Conservation (phyloP, 2,113 vertebrate species). For the Lonchura striata region DNA sequence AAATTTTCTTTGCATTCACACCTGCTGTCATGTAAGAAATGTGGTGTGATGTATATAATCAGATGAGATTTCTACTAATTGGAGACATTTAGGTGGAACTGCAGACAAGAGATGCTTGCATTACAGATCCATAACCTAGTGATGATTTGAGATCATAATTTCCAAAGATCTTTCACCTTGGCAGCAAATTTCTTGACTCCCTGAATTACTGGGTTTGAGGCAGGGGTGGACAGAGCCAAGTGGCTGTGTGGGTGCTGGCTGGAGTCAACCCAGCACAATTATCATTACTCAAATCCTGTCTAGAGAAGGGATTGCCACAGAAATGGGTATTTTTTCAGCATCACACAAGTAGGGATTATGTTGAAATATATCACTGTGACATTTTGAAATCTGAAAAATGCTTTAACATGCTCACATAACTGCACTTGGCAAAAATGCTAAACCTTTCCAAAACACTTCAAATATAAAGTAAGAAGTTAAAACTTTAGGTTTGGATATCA, state of each 20-base stretch:
- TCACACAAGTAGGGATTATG: not conserved
- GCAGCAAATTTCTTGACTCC: not conserved
- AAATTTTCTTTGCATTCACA: not conserved
- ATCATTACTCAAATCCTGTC: not conserved
- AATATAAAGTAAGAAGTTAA: not conserved
- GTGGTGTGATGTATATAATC: not conserved
- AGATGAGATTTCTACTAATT: not conserved
- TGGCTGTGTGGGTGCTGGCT: not conserved
- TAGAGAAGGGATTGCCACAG: not conserved
- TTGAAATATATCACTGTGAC: not conserved
- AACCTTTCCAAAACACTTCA: not conserved
- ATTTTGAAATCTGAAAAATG: not conserved
- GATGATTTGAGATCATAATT: not conserved
- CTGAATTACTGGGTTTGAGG: not conserved
- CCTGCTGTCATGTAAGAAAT: not conserved
- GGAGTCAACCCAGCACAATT: not conserved
- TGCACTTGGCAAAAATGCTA: not conserved
- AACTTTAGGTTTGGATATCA: not conserved
- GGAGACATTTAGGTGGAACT: not conserved
- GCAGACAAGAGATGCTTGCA: not conserved
- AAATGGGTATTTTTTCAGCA: not conserved
- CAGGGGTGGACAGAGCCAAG: not conserved
- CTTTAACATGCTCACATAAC: not conserved
- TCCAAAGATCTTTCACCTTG: not conserved
- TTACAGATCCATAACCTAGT: not conserved